phyloP scores from a whole-genome alignment of 2,797 vertebrate genomes.

The Paratrypauchen microcephalus region DNA sequence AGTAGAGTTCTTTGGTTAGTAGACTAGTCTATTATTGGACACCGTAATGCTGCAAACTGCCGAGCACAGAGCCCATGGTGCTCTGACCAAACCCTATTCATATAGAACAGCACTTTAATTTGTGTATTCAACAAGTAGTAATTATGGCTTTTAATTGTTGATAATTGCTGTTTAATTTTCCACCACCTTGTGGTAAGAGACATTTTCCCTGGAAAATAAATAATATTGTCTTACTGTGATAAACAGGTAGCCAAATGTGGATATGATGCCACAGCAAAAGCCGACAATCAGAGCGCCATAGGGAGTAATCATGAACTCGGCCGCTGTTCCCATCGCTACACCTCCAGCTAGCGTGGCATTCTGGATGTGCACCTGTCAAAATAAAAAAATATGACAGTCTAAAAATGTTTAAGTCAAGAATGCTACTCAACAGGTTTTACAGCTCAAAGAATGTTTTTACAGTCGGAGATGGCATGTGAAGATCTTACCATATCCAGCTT shows the following conservation, averaged over 20 bases:
- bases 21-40: no score
- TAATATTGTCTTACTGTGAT: conserved; percentile 85
- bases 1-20: no score
- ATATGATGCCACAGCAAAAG: conserved; percentile 85
- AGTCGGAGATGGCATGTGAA: not conserved
- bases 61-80: no score
- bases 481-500: conserved; percentile 91
- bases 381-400: not conserved
- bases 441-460: not conserved
- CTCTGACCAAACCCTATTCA: no score
- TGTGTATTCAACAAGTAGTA: no score
- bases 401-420: not conserved
- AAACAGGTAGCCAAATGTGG: conserved; percentile 87
- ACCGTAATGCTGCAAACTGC: no score
- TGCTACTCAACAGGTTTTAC: not conserved
- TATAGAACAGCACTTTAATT: not conserved
- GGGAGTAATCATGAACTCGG: conserved; percentile 91
- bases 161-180: no score
- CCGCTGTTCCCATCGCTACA: conserved; percentile 90
- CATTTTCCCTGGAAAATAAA: not conserved
- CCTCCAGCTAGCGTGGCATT: conserved; percentile 92
- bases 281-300: conserved; percentile 92
- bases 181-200: not conserved
- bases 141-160: no score
- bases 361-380: conserved; percentile 91